A percentile compares a stretch with the other conserved stretches of the same genome.
Conservation (phyloP, 2,888 invertebrate species). For the Volucella inanis region DNA sequence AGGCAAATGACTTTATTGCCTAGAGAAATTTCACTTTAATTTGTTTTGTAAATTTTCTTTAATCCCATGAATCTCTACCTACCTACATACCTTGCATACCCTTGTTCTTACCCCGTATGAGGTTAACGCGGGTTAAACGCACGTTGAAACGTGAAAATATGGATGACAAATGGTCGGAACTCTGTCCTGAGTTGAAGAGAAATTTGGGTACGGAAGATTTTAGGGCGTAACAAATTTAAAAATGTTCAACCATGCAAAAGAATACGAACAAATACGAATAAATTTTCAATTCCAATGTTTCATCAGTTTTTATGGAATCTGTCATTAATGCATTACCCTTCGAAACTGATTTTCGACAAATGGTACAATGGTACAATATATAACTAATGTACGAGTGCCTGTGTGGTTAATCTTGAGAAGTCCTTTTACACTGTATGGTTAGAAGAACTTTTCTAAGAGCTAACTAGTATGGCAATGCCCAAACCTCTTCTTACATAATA, state of each 20-base stretch:
- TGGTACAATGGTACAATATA: no score
- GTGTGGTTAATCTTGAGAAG: no score
- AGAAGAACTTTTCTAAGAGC: no score
- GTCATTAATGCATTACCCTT: neutral
- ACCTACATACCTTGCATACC: no score
- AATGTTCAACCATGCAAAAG: neutral
- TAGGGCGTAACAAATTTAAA: slow-evolving; percentile 10
- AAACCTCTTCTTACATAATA: no score
- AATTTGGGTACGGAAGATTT: neutral
- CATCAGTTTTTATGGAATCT: no score
- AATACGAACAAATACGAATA: neutral
- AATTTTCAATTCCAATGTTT: neutral
- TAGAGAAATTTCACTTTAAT: slow-evolving; percentile 30
- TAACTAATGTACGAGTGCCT: no score
- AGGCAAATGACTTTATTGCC: slow-evolving; percentile 22
- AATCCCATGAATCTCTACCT: neutral
- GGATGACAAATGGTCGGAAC: slow-evolving; percentile 13
- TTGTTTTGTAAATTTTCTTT: slow-evolving; percentile 33
- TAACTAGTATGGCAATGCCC: no score
- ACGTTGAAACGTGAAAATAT: slow-evolving; percentile 21
- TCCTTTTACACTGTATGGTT: no score
- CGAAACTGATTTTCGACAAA: no score
- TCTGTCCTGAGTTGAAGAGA: neutral
- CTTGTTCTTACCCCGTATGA: neutral
- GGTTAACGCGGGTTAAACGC: slow-evolving; percentile 3